Evolutionary conservation across 2,888 invertebrate genomes (phyloP), one percentile per base, ranked within the genome.

Genomic region (Molanna angustata): DNA sequence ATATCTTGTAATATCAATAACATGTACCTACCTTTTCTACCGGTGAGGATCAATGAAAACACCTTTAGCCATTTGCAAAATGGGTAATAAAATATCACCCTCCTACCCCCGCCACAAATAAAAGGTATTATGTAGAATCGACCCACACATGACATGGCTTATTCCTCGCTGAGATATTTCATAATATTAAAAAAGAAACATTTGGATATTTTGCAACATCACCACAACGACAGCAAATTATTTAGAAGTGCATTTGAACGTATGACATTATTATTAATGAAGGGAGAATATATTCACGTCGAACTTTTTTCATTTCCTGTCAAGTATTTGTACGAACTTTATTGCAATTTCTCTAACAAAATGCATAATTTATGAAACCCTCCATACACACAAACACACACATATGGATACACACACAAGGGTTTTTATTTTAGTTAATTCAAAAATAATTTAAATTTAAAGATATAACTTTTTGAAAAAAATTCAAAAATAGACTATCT

Each of bases 241-340:
- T 58, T 58, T 51, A 58, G 54, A 58, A 56, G 55, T 56, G 56
- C 58, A 58, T 55, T 55, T 58, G 35, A 49, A 58, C 56, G 53
- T 48, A 47, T 56, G 58, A 58, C 58, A 54, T 56, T 58, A n/a
- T n/a, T 53, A 56, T 58, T 58, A 58, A 58, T 58, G 58, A 56
- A 56, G 51, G 51, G 33, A n/a, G 17, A 43, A 49, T 41, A 72
- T 71, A 69, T 69, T 19, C 35, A 68, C 70, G 73, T 75, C 20
- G 3, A 17, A 17, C n/a, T n/a, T n/a, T n/a, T 39, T 39, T 39
- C 14, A 39, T 39, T 39, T 39, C 39, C 39, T 39, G 39, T 16
- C 39, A 14, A 39, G 18, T n/a, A n/a, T n/a, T n/a, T n/a, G n/a
- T n/a, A n/a, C n/a, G n/a, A n/a, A n/a, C n/a, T n/a, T n/a, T n/a